Base-by-base conservation (phyloP, 2,797 vertebrate species). In the Bucorvus abyssinicus region DNA sequence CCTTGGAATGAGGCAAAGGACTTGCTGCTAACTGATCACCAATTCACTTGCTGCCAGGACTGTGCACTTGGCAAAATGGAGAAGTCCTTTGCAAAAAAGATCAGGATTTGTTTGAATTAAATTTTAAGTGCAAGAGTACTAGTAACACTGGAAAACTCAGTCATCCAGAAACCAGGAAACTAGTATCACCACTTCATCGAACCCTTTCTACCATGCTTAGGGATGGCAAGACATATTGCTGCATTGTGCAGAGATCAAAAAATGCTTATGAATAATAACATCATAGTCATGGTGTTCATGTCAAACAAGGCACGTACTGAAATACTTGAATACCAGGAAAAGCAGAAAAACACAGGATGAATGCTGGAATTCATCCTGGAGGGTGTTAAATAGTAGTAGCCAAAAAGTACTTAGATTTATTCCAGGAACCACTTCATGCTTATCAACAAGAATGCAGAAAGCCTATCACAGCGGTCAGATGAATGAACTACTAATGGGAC, bases 401-500 rank as follows among this genome's bases (percentile, higher is more conserved):
- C 75, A 95, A 95, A 93, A 89, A 88, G 4, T 49, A 47, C 67
- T 69, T 27, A 93, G 85, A 87, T 96, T 93, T 92, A 68, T 95
- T 95, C 56, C 86, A 89, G 68, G 70, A 97, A 96, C 65, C 53
- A 63, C n/a, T 96, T 89, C 60, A 70, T 38, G 52, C 64, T 97
- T 95, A 94, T 95, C 93, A 89, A 67, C 73, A 92, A 83, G 87
- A 95, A 95, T 74, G 77, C 68, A 90, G 63, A 92, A 80, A 84
- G 15, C 77, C 86, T 90, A 90, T 90, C 81, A 65, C 30, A 70
- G 52, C 4, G 7, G 90, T 90, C 88, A 94, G 81, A 95, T 89
- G 77, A 94, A 97, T 95, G 90, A 95, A 89, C 77, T 96, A 70
- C 86, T 95, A 94, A 95, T 87, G 88, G 74, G 74, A 90, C 74